Evolutionary conservation across 1,140 invertebrate genomes (phyloP), one percentile per base, ranked within the genome.

Genomic region (Hyles euphorbiae): DNA sequence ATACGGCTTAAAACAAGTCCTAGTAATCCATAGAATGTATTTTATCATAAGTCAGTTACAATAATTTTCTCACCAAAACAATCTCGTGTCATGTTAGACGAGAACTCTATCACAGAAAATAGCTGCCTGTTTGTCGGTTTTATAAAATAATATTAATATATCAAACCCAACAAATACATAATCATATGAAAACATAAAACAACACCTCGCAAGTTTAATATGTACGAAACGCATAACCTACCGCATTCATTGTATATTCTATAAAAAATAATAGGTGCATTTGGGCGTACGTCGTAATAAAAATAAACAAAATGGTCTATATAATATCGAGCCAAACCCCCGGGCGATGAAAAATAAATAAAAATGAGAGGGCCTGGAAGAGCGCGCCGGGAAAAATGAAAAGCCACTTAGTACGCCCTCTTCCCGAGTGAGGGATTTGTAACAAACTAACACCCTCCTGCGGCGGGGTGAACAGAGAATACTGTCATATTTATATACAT

Each of bases 281-380:
- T 78, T 82, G 67, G 64, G 63, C 65, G 70, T 68, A 74, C 59
- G 76, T 74, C 45, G 77, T 76, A 79, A 80, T 83, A 83, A 80
- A 83, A 83, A 80, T 75, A 75, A 78, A 78, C 65, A 77, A 75
- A 81, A 80, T 72, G 75, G 66, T 63, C 71, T 73, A 84, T 80
- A 81, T 81, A 71, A 84, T 79, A 77, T 78, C 72, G 68, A 64
- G 70, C 59, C 48, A 50, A 63, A 62, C 65, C 79, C 69, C 58
- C 56, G 65, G 72, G 80, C 78, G 76, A 83, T 83, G 81, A 81
- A 84, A 84, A 79, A 84, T 84, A 84, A 84, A 84, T 82, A 84
- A 81, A 81, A 80, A 73, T 56, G 67, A 52, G 63, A 60, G 53
- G 63, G 43, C 44, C 50, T 59, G 66, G 61, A 61, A 33, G 46